These are phyloP conservation scores for Formica aserva DNA, from an alignment of 2,888 invertebrate species.

Conservation along the genomic window DNA sequence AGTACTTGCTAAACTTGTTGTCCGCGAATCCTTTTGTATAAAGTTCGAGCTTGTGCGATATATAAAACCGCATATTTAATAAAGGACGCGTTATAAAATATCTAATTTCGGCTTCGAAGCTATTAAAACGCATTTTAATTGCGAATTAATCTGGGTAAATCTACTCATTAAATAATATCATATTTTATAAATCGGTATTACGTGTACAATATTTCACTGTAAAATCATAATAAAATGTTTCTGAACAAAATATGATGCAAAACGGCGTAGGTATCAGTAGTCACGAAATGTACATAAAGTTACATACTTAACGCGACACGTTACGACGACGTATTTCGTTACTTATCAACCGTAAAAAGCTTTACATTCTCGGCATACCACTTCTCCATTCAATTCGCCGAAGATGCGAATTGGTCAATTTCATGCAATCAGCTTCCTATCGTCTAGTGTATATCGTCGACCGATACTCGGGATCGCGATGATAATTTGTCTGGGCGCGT, in stretches of 20 bases:
- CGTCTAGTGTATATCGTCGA: neutral
- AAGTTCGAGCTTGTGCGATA: constrained; percentile 4
- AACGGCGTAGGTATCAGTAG: neutral
- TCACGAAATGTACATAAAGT: constrained; percentile 21
- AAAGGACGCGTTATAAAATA: constrained; percentile 20
- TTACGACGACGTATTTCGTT: constrained; percentile 16
- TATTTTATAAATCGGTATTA: constrained; percentile 1
- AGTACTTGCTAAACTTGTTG: constrained; percentile 54
- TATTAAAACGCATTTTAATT: neutral
- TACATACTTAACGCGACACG: constrained; percentile 26
- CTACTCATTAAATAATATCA: neutral
- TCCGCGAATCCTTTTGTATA: constrained; percentile 54
- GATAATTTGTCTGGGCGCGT: constrained; percentile 51
- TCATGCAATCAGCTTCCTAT: constrained; percentile 15
- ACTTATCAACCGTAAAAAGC: constrained; percentile 25
- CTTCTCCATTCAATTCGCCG: constrained; percentile 43
- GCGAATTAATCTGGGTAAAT: neutral
- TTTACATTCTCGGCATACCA: constrained; percentile 5
- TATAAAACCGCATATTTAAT: neutral
- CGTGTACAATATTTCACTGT: neutral
- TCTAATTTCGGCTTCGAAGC: neutral
- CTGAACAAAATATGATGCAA: neutral
- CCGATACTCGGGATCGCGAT: neutral
- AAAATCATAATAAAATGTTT: constrained; percentile 6
- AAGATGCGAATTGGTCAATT: constrained; percentile 36